Evolutionary conservation across 2,113 vertebrate genomes (phyloP).

Genomic region (Saguinus imperator): DNA sequence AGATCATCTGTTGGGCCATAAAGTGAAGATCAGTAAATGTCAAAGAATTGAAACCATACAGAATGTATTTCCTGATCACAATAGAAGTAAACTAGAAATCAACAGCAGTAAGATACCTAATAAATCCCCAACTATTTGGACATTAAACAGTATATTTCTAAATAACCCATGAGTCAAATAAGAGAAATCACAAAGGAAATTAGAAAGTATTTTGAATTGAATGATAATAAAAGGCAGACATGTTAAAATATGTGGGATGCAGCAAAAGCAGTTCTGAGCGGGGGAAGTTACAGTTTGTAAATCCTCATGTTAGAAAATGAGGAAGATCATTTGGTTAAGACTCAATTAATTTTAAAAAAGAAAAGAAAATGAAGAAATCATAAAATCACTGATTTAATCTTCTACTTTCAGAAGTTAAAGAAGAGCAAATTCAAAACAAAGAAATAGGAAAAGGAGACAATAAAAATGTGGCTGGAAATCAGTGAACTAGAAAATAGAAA

Average conservation of each 20-base stretch:
- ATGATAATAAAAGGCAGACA: not conserved
- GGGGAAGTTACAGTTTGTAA: not conserved
- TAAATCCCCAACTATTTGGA: not conserved
- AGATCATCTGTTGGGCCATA: not conserved
- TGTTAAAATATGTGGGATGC: not conserved
- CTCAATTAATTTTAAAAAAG: too few relatives aligned
- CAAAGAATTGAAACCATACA: not conserved
- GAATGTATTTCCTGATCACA: not conserved
- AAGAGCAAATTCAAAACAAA: not conserved
- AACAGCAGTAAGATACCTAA: not conserved
- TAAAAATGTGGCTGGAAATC: not conserved
- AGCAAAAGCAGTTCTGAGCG: not conserved
- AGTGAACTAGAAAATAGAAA: conserved; percentile 6
- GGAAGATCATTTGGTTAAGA: not conserved
- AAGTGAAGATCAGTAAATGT: not conserved
- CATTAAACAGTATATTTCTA: not conserved
- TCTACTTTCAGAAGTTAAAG: not conserved
- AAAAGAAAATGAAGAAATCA: not conserved
- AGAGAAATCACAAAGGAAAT: not conserved
- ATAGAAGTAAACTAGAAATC: not conserved
- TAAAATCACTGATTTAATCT: not conserved
- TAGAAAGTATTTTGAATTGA: not conserved
- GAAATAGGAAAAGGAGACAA: not conserved
- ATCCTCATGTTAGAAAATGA: not conserved
- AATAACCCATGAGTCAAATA: not conserved